Base-by-base conservation (phyloP, 2,797 vertebrate genomes). In the Microctenopoma stevenorrisi region DNA sequence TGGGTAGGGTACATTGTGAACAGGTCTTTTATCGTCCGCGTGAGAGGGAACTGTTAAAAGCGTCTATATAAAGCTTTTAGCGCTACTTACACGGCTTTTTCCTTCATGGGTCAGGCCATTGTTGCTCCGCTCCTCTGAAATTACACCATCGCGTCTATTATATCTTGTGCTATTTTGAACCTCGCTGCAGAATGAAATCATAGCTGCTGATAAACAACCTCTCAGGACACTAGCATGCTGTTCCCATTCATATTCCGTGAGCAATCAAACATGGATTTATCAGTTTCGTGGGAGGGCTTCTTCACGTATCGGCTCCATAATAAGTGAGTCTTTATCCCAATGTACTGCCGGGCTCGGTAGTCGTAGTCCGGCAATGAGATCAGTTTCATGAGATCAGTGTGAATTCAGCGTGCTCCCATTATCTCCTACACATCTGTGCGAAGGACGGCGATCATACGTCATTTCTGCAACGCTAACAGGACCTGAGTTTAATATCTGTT, bases 21-120 rank as follows among this genome's bases (percentile, higher is more conserved):
- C 28, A 52, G 43, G 30, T 61, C 28, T 72, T 59, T 85, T 44
- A 57, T 66, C 49, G 54, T 10, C n/a, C 49, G 18, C 42, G n/a
- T 57, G 67, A 42, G 59, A 74, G 66, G 63, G 18, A 38, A 50
- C 54, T 55, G 37, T 69, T 69, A 55, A 81, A 61, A 73, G 18
- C 54, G 13, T 43, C 18, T 47, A 16, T 50, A 44, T 65, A 59
- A 73, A 78, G 77, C 73, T 82, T 79, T 68, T 62, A 74, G 65
- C 16, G 11, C 28, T 42, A 26, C 63, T 68, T 72, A 68, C 52
- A 28, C 2, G 37, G 0, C 22, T 25, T 53, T 64, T 60, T 57
- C 12, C 1, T 26, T 71, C 46, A 13, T 57, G 47, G 63, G 5
- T 14, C 40, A n/a, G 76, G 64, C 59, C 62, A 26, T 44, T 13